Evolutionary conservation across 2,888 invertebrate genomes (phyloP).

Genomic region (Acanthoscelides obtectus): DNA sequence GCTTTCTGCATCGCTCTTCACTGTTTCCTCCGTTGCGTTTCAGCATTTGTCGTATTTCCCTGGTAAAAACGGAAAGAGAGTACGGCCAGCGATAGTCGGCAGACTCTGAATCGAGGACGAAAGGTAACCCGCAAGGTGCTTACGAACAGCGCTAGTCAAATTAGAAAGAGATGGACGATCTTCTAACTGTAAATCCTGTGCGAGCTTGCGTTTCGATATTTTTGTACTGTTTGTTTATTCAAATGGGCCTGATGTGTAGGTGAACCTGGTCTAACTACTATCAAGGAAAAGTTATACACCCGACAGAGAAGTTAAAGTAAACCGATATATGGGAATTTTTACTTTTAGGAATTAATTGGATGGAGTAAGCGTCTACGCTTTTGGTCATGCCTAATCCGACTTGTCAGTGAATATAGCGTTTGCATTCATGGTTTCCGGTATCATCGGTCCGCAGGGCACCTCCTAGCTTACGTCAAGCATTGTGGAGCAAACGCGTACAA

Average conservation of each 20-base stretch:
- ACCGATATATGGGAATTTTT: too few relatives aligned
- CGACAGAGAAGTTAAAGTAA: neutral
- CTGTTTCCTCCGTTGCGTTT: too few relatives aligned
- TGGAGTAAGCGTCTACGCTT: too few relatives aligned
- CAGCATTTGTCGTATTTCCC: neutral
- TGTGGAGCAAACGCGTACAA: too few relatives aligned
- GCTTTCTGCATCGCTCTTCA: too few relatives aligned
- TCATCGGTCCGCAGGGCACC: too few relatives aligned
- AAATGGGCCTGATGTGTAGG: neutral
- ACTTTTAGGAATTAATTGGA: too few relatives aligned
- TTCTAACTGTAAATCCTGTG: conserved; percentile 12
- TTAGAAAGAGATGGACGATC: conserved; percentile 35
- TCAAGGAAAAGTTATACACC: neutral
- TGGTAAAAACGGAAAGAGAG: conserved; percentile 13
- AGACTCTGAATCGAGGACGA: conserved; percentile 44
- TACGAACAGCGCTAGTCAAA: conserved; percentile 28
- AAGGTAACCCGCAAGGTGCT: conserved; percentile 47
- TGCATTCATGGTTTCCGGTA: too few relatives aligned
- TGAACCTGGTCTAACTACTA: neutral
- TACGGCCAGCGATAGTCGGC: conserved; percentile 26
- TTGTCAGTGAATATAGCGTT: too few relatives aligned
- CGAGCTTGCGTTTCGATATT: neutral
- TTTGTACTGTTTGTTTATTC: neutral
- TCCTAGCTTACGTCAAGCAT: too few relatives aligned
- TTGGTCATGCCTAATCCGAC: too few relatives aligned